Evolutionary conservation across 2,113 vertebrate genomes (phyloP), one percentile per base, ranked within the genome.

Genomic region (Tetraodon nigroviridis): DNA sequence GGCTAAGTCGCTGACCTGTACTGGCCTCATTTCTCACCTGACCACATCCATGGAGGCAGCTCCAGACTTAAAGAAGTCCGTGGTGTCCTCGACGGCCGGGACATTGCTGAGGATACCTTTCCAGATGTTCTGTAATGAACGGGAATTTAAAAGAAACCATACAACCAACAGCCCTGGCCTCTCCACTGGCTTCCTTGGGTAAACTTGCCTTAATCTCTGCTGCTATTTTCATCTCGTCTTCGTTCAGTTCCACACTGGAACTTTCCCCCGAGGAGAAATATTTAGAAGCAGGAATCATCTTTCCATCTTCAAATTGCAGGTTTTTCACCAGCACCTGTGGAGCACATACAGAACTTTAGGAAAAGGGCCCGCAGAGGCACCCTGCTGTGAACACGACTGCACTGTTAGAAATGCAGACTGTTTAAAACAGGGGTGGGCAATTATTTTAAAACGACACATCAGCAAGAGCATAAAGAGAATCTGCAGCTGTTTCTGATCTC

Each of bases 41-140:
- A 95, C 91, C 13, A 95, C 92, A 16, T 95, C 93, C 91, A 95
- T 93, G 0, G 94, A 95, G 0, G 90, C 92, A 0, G 93, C 94
- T 47, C 94, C 94, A 0, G 90, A 92, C 76, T 95, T 95, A 86
- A 95, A 95, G 84, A 95, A 95, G 75, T 95, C 94, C 0, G 94
- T 95, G 46, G 89, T 70, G 66, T 93, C 89, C 20, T 91, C 87
- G 1, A 95, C 78, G 17, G 77, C 76, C 0, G 71, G 24, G 7
- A 94, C 59, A 0, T 90, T 94, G 46, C 91, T 89, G 27, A 95
- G 91, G 65, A 95, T 93, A 16, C 87, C 67, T 45, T 86, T 90
- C 94, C 94, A 95, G 50, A 89, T 81, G 17, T 58, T 84, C 94
- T 95, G 82, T 4, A 50, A 76, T 20, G 5, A 18, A 64, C 44